Evolutionary conservation across 2,888 invertebrate genomes (phyloP).

Genomic region (Coleophora flavipennella): DNA sequence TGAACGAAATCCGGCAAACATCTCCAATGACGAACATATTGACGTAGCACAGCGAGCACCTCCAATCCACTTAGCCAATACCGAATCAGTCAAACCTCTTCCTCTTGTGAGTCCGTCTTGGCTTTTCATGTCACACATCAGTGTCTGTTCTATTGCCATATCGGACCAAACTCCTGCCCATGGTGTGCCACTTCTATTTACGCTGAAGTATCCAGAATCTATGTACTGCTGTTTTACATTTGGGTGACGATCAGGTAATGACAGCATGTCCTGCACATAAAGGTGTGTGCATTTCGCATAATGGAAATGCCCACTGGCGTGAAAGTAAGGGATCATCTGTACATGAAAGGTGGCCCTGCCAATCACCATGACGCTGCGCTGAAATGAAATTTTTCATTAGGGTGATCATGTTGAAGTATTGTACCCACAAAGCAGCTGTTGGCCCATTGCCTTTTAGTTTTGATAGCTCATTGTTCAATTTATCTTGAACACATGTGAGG

Average conservation of each 20-base stretch:
- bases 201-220: slow-evolving; percentile 21
- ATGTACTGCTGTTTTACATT: slow-evolving; percentile 11
- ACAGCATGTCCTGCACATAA: slow-evolving; percentile 17
- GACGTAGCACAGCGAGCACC: too few relatives aligned
- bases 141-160: slow-evolving; percentile 21
- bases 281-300: slow-evolving; percentile 17
- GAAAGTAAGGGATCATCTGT: slow-evolving; percentile 6
- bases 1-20: not conserved
- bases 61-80: not conserved
- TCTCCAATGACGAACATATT: not conserved
- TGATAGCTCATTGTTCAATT: not conserved
- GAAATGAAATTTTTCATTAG: slow-evolving; percentile 19
- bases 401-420: slow-evolving; percentile 24
- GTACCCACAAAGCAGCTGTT: slow-evolving; percentile 21
- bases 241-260: slow-evolving; percentile 6
- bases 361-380: slow-evolving; percentile 18
- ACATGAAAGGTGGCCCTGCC: not conserved
- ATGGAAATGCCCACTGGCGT: slow-evolving; percentile 6
- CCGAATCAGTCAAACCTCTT: slow-evolving; percentile 6
- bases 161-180: too few relatives aligned
- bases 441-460: slow-evolving; percentile 4
- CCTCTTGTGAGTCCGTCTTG: slow-evolving; percentile 14
- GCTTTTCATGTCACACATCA: slow-evolving; percentile 22
- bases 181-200: slow-evolving; percentile 20
- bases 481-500: not conserved